phyloP scores from a whole-genome alignment of 2,888 invertebrate species.

The Electrophaes corylata region DNA sequence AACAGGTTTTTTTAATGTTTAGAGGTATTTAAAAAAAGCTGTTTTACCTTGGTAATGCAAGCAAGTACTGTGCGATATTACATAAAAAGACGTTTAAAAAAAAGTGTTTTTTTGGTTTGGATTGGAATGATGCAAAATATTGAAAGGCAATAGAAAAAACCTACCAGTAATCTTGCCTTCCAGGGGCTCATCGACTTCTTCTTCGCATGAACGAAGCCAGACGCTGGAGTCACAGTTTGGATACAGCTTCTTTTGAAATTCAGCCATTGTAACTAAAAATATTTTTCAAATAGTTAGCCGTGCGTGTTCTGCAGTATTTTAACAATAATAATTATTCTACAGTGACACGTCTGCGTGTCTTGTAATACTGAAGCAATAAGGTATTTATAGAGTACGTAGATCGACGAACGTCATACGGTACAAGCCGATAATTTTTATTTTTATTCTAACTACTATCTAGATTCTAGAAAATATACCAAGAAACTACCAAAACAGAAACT shows the following conservation, averaged over 20 bases:
- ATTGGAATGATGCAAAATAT: too few species aligned
- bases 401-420: not conserved
- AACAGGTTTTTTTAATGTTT: too few species aligned
- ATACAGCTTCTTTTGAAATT: slow-evolving; percentile 64
- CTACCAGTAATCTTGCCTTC: slow-evolving; percentile 86
- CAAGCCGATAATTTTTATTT: not conserved
- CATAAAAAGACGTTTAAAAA: too few species aligned
- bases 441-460: too few species aligned
- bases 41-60: too few species aligned
- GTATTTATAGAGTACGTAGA: not conserved
- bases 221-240: slow-evolving; percentile 89
- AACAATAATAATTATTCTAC: not conserved
- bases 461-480: too few species aligned
- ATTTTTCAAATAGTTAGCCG: not conserved
- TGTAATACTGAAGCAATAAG: not conserved
- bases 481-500: too few species aligned
- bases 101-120: too few species aligned
- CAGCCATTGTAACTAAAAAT: slow-evolving; percentile 54
- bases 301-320: not conserved
- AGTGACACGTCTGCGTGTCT: not conserved
- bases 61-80: too few species aligned
- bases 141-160: not conserved
- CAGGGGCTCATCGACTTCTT: slow-evolving; percentile 89
- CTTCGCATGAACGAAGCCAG: slow-evolving; percentile 92
- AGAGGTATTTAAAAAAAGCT: too few species aligned